Evolutionary conservation across 2,113 vertebrate genomes (phyloP), one percentile per base, ranked within the genome.

Genomic region (Corythoichthys intestinalis): DNA sequence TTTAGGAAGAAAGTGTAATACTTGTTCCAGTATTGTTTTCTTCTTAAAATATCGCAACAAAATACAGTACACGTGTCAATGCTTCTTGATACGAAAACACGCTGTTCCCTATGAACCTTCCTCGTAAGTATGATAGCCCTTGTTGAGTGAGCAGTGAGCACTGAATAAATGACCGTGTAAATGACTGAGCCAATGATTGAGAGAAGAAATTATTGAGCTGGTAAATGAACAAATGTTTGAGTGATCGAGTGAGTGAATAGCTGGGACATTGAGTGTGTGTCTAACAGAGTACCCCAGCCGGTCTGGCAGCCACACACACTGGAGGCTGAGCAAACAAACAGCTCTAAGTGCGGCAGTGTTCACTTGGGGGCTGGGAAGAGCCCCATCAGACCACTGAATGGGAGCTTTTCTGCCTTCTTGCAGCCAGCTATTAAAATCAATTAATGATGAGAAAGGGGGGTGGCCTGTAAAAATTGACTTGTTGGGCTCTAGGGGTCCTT

Each of bases 371-470:
- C 73, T 79, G 83, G 83, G 85, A 83, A 88, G 89, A 89, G 85
- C 83, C 83, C 87, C 88, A 85, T 88, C 88, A 85, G 79, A 78
- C 82, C 83, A 61, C 83, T 91, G 88, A 91, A 91, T 88, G 88
- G 83, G 81, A 63, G 84, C 89, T 86, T 92, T 28, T 92, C 89
- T 89, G 81, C 83, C 86, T 80, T 75, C 83, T 85, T 56, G 57
- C 85, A 82, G 87, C 87, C 83, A 76, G 83, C 88, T 90, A 90
- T 90, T 91, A 91, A 90, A 92, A 90, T 90, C 89, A 90, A 92
- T 91, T 90, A 92, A 91, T 90, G 87, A 86, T 64, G 14, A 79
- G 79, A 79, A 77, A 83, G 77, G 83, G 83, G 85, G 83, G 86
- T 69, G 72, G 80, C 81, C 87, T 82, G 84, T 88, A 85, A 86